Base-by-base conservation (phyloP, 2,888 invertebrate species). In the Timema podura region DNA sequence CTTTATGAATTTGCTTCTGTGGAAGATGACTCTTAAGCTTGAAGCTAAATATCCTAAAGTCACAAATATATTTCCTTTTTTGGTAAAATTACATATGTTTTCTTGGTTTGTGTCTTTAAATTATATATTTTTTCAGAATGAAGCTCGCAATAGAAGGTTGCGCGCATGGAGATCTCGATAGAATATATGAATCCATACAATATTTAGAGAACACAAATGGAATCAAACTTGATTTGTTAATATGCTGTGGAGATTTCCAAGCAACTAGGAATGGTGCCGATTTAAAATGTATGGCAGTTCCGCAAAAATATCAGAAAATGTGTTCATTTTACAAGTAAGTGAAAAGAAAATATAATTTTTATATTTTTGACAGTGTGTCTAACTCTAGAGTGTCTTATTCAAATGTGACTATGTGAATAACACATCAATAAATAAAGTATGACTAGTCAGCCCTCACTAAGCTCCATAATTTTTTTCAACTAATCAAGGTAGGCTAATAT, bases 161-260 rank as follows among this genome's bases (percentile, higher is more conserved):
- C 83, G 95, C 97, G 77, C 99, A 99, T 82, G 99, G 99, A 3
- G 97, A 98, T 81, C 84, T 99, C 73, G 98, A 99, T 77, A 91
- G 88, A 78, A 98, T 99, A 76, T 99, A 98, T 80, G 91, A 93
- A 72, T 89, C 93, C 1, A 85, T 99, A 69, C 83, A 86, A 75
- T 84, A 87, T 73, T 83, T 95, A 72, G 93, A 98, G 83, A 85
- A 87, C 75, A 83, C 86, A 75, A 88, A 91, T 76, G 85, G 85
- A 30, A 86, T 91, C 68, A 93, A 92, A 82, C 86, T 98, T 64
- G 97, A 98, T 82, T 84, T 99, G 69, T 82, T 99, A 48, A 88
- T 99, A 72, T 98, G 98, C 78, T 99, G 98, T 81, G 99, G 99
- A 0, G 99, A 99, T 82, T 99, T 98, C 81, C 98, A 99, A 84